Conservation (phyloP, 2,797 vertebrate species). For the Mormyrus proboscirostris region DNA sequence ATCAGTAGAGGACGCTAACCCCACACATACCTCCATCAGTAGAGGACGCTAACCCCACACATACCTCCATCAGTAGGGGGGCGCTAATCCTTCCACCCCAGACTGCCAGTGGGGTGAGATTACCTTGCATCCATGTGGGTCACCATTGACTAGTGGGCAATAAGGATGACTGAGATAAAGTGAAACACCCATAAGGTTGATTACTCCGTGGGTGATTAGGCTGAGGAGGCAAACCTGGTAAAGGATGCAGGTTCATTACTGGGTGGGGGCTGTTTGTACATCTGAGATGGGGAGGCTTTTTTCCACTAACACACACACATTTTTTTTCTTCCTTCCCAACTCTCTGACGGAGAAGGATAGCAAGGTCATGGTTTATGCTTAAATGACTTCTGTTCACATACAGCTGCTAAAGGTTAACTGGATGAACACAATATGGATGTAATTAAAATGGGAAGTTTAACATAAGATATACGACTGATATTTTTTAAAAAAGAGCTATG, state of each 20-base stretch:
- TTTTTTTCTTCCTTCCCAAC: background rate
- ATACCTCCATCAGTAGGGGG: background rate
- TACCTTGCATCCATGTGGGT: background rate
- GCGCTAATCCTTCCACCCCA: background rate
- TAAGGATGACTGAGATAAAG: slow-evolving; percentile 11
- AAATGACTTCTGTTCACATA: background rate
- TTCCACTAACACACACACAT: background rate
- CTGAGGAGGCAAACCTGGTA: slow-evolving; percentile 2
- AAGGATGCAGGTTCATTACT: background rate
- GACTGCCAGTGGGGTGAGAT: background rate
- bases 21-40: background rate
- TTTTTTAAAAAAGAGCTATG: background rate
- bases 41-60: background rate
- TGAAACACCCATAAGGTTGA: slow-evolving; percentile 15
- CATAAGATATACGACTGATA: background rate
- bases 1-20: background rate
- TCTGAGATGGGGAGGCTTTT: background rate
- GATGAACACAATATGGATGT: background rate
- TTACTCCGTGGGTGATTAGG: slow-evolving; percentile 19
- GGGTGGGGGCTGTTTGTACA: background rate
- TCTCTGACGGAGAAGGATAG: background rate
- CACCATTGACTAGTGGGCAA: background rate
- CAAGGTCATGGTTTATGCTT: background rate
- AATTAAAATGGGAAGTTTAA: background rate
- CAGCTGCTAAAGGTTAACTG: background rate